A percentile compares a stretch with the other conserved stretches of the same genome.
Evolutionary conservation across 1,140 invertebrate genomes (phyloP).

Genomic region (Tenebrio molitor): DNA sequence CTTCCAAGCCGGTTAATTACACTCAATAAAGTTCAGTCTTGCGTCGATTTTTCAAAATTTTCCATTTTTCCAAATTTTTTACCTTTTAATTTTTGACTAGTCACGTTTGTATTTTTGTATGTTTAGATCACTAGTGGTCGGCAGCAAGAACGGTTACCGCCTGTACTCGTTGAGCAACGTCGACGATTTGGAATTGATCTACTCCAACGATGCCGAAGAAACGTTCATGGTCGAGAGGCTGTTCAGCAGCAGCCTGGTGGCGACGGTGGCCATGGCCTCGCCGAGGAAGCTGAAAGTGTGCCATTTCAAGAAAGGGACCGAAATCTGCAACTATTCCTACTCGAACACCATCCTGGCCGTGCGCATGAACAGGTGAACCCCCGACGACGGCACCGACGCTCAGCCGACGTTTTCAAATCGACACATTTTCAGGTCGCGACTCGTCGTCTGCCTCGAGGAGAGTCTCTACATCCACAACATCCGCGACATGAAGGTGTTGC

Average conservation of each 20-base stretch:
- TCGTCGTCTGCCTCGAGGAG: conserved; percentile 98
- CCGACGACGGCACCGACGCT: neutral
- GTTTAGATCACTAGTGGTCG: conserved; percentile 91
- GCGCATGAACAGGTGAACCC: conserved; percentile 92
- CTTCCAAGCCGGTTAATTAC: too few species aligned
- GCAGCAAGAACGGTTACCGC: conserved; percentile 89
- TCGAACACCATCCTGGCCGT: conserved; percentile 97
- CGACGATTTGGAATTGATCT: conserved; percentile 90
- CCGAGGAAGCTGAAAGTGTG: conserved; percentile 96
- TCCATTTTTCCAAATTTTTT: too few species aligned
- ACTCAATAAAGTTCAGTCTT: too few species aligned
- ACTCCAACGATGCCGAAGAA: conserved; percentile 87
- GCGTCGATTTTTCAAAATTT: too few species aligned
- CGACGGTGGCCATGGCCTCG: conserved; percentile 91
- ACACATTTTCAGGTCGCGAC: conserved; percentile 70
- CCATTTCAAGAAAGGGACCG: conserved; percentile 98
- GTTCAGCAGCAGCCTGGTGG: conserved; percentile 97
- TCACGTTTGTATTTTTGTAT: conserved; percentile 49
- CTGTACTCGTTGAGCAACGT: conserved; percentile 88
- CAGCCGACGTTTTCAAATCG: neutral
- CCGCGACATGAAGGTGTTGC: conserved; percentile 98
- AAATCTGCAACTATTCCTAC: conserved; percentile 99
- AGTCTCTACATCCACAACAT: conserved; percentile 99
- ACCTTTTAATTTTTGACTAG: too few species aligned
- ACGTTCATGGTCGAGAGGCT: conserved; percentile 95